A percentile compares a stretch with the other conserved stretches of the same genome.
phyloP scores from a whole-genome alignment of 2,797 vertebrate genomes.

The Etheostoma perlongum region DNA sequence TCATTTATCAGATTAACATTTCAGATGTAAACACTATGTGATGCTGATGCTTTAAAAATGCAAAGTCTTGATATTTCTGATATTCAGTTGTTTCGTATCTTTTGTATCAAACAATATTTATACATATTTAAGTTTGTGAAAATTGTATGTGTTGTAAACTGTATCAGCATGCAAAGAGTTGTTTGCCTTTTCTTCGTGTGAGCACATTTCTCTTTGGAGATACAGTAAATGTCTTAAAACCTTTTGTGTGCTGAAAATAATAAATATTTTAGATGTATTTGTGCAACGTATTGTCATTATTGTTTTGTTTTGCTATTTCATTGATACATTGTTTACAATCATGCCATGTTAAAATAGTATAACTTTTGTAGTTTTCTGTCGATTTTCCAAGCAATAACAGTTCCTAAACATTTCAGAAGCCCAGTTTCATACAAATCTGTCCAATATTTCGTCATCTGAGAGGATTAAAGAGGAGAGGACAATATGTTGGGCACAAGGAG shows the following conservation, averaged over 20 bases:
- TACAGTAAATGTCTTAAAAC: constrained; percentile 64
- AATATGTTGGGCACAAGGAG: not conserved
- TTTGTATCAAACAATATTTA: constrained; percentile 87
- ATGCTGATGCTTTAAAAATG: constrained; percentile 53
- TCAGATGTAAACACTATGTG: constrained; percentile 52
- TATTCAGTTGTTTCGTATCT: constrained; percentile 73
- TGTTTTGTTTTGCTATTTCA: constrained; percentile 8
- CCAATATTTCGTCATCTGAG: not conserved
- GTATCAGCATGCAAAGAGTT: constrained; percentile 87
- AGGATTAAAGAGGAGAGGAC: not conserved
- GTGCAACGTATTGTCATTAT: constrained; percentile 22
- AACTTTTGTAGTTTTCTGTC: not conserved
- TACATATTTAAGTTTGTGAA: constrained; percentile 71
- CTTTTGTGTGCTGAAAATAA: constrained; percentile 77
- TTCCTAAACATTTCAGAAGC: not conserved
- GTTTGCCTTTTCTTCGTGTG: constrained; percentile 77
- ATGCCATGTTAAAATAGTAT: constrained; percentile 7
- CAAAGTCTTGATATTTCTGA: constrained; percentile 60
- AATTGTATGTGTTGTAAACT: constrained; percentile 85
- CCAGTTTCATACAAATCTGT: not conserved
- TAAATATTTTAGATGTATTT: constrained; percentile 74
- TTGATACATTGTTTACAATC: constrained; percentile 5
- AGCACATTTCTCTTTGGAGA: constrained; percentile 82
- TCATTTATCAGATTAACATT: constrained; percentile 57
- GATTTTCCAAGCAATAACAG: not conserved